phyloP scores from a whole-genome alignment of 1,140 invertebrate species.

The Drosophila asahinai region DNA sequence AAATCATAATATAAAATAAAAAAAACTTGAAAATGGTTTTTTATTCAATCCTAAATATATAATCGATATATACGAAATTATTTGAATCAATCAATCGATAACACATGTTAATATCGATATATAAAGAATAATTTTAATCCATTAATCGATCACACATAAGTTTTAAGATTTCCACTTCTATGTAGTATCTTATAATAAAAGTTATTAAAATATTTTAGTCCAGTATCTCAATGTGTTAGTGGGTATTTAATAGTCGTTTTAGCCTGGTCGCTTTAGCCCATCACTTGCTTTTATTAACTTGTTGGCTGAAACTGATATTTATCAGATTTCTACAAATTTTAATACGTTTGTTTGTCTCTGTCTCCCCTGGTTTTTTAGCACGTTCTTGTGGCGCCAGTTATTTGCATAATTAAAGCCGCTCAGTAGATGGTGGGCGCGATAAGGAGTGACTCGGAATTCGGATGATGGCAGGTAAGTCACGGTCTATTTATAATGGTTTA shows the following conservation, averaged over 20 bases:
- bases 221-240: neutral
- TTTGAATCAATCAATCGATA: too few relatives aligned
- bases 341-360: slow-evolving; percentile 20
- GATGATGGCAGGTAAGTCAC: slow-evolving; percentile 63
- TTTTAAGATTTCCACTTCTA: too few relatives aligned
- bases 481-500: slow-evolving; percentile 39
- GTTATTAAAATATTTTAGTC: too few relatives aligned
- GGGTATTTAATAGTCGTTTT: slow-evolving; percentile 12
- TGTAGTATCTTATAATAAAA: too few relatives aligned
- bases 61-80: neutral
- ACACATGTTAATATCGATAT: neutral
- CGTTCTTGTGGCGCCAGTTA: slow-evolving; percentile 70
- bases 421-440: slow-evolving; percentile 56
- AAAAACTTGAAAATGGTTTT: too few relatives aligned
- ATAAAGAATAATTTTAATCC: neutral
- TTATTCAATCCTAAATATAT: too few relatives aligned
- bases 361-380: slow-evolving; percentile 46
- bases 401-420: slow-evolving; percentile 75
- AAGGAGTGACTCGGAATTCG: slow-evolving; percentile 40
- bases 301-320: slow-evolving; percentile 41
- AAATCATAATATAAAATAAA: too few relatives aligned
- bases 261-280: too few relatives aligned
- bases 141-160: neutral
- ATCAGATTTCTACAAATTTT: slow-evolving; percentile 56
- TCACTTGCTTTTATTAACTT: slow-evolving; percentile 37